Conservation (phyloP, 2,797 vertebrate species). For the Labroides dimidiatus region DNA sequence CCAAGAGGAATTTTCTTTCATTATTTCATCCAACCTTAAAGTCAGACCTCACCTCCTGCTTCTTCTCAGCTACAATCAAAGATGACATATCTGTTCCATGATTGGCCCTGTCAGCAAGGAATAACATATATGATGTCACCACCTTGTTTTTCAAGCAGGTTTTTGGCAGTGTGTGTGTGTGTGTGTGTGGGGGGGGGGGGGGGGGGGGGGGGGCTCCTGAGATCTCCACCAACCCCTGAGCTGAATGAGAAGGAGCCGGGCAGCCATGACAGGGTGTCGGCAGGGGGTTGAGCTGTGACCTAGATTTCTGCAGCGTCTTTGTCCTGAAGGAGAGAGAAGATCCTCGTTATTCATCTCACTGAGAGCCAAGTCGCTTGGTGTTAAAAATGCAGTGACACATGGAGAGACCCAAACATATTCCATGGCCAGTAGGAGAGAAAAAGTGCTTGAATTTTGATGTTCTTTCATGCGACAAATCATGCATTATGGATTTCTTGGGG, state of each 20-base stretch:
- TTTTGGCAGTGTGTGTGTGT: conserved; percentile 39
- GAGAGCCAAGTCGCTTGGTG: conserved; percentile 12
- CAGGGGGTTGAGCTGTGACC: conserved; percentile 75
- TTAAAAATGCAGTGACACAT: background rate
- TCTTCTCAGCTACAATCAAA: conserved; percentile 24
- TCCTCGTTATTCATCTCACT: conserved; percentile 37
- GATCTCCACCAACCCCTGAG: conserved; percentile 28
- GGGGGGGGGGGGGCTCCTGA: conserved; percentile 8
- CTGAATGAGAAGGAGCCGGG: conserved; percentile 65
- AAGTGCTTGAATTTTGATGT: accelerated
- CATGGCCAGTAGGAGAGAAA: background rate
- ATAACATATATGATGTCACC: conserved; percentile 20
- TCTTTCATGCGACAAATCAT: background rate
- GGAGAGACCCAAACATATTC: background rate
- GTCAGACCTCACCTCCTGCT: background rate
- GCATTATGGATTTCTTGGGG: conserved; percentile 22
- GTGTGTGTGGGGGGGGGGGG: too few relatives aligned
- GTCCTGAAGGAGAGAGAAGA: conserved; percentile 57
- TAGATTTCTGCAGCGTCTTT: conserved; percentile 68
- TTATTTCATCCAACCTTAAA: background rate
- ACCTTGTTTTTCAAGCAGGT: conserved; percentile 38
- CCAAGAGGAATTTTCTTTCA: too few relatives aligned
- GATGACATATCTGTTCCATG: conserved; percentile 49
- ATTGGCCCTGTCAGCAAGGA: conserved; percentile 42
- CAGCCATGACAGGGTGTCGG: conserved; percentile 29